Conservation (phyloP, 1,140 invertebrate genomes). For the Alviniconcha marisindica region DNA sequence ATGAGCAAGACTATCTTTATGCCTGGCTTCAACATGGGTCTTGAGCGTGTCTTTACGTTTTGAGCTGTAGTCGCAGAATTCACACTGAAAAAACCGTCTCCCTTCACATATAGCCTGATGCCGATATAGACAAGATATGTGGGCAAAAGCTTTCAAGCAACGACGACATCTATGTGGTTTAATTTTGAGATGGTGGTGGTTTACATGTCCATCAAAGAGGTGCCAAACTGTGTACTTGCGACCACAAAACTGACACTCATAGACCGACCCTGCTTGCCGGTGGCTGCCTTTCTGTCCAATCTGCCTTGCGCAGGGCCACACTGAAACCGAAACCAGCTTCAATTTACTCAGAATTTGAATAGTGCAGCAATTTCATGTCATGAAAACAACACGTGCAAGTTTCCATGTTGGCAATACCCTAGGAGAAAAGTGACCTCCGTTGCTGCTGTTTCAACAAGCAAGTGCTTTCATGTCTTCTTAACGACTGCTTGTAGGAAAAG, state of each 20-base stretch:
- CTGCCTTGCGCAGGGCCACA: neutral
- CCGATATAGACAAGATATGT: conserved; percentile 40
- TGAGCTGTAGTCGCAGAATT: conserved; percentile 21
- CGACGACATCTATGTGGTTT: conserved; percentile 42
- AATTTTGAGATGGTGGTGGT: conserved; percentile 45
- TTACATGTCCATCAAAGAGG: conserved; percentile 43
- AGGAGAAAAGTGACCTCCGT: neutral
- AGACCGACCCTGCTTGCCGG: neutral
- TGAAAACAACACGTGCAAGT: too few relatives aligned
- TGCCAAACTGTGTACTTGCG: conserved; percentile 30
- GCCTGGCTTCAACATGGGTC: too few relatives aligned
- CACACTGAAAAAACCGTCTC: conserved; percentile 35
- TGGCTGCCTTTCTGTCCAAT: neutral
- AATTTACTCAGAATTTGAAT: neutral
- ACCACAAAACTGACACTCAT: conserved; percentile 31
- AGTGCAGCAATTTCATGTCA: too few relatives aligned
- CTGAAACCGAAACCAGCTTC: conserved; percentile 9
- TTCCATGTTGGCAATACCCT: too few relatives aligned
- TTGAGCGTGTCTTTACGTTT: too few relatives aligned
- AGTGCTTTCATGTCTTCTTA: conserved; percentile 20
- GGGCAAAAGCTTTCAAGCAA: conserved; percentile 40
- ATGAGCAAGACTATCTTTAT: too few relatives aligned
- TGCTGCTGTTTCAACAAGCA: conserved; percentile 27
- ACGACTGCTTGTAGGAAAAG: conserved; percentile 24
- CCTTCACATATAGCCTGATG: conserved; percentile 41